Base-by-base conservation (phyloP, 2,797 vertebrate species). In the Phylloscopus collybita region DNA sequence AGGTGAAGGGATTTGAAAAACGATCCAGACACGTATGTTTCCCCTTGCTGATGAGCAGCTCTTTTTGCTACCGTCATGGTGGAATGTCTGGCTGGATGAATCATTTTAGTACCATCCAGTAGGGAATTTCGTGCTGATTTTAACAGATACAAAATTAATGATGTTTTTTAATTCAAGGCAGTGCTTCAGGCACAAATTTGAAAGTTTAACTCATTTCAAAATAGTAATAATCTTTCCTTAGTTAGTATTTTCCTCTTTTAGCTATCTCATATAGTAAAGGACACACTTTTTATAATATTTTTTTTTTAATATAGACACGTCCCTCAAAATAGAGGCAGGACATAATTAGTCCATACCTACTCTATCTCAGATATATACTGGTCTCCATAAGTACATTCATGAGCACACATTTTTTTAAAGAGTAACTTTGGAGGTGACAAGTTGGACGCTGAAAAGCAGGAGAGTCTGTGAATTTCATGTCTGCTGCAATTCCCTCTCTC, bases 241-340 rank as follows among this genome's bases (percentile, higher is more conserved):
- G 16, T 53, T 86, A 53, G 38, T 49, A 42, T 83, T 93, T 69
- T 70, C 36, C 10, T 62, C 4, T 71, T 74, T 69, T 45, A 67
- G 2, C 17, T 67, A 78, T 80, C 70, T 80, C 64, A 38, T 7
- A 22, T 29, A 34, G n/a, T n/a, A 80, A 90, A 53, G 18, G 26
- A 34, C 25, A 59, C 1, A 8, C 0, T 6, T 51, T 62, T 34
- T 51, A n/a, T 62, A 18, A 16, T 2, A 2, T 32, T 50, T 6
- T 8, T 51, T 40, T 75, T 44, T 85, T 3, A 30, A 0, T 4
- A 8, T 8, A 74, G 25, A 25, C 10, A 27, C 56, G 13, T 4
- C 5, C 7, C 80, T 74, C 2, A 6, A 88, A 40, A 30, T 9
- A 59, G 13, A 69, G 16, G 16, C 3, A 74, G 13, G 19, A 59